Evolutionary conservation across 1,140 invertebrate species (phyloP).

Genomic region (Micrasema minimum): DNA sequence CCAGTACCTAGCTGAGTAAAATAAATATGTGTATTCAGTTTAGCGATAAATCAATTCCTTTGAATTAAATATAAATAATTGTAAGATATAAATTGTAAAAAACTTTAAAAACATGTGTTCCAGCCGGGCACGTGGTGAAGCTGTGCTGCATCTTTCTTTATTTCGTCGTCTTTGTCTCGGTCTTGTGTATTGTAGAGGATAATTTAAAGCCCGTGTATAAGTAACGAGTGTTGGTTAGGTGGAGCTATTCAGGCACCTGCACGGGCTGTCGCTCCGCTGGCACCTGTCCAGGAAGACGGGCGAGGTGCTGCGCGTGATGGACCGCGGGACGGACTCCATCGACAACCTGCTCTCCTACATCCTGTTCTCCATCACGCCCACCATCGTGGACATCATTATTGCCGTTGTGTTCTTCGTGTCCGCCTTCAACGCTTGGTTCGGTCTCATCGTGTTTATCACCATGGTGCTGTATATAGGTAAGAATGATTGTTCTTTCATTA

Average conservation of each 20-base stretch:
- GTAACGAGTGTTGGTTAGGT: too few species aligned
- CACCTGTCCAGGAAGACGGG: slow-evolving; percentile 94
- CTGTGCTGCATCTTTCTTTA: too few species aligned
- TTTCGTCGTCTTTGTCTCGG: too few species aligned
- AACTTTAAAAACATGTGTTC: too few species aligned
- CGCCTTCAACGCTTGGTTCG: slow-evolving; percentile 93
- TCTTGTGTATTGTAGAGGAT: too few species aligned
- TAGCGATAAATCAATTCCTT: too few species aligned
- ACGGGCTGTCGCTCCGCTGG: slow-evolving; percentile 88
- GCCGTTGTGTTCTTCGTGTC: slow-evolving; percentile 90
- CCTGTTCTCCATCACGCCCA: slow-evolving; percentile 89
- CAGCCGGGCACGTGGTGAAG: too few species aligned
- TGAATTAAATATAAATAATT: too few species aligned
- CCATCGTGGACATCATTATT: slow-evolving; percentile 92
- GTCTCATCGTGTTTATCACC: slow-evolving; percentile 90
- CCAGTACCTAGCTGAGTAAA: too few species aligned
- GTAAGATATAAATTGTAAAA: too few species aligned
- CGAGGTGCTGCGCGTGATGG: slow-evolving; percentile 94
- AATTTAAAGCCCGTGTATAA: too few species aligned
- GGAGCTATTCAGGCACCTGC: slow-evolving; percentile 86
- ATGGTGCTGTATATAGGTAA: slow-evolving; percentile 94
- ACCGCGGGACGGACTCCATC: slow-evolving; percentile 94
- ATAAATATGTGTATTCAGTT: too few species aligned
- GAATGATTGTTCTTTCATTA: background rate
- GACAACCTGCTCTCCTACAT: slow-evolving; percentile 92